Conservation (phyloP, 2,797 vertebrate species). For the Okamejei kenojei region DNA sequence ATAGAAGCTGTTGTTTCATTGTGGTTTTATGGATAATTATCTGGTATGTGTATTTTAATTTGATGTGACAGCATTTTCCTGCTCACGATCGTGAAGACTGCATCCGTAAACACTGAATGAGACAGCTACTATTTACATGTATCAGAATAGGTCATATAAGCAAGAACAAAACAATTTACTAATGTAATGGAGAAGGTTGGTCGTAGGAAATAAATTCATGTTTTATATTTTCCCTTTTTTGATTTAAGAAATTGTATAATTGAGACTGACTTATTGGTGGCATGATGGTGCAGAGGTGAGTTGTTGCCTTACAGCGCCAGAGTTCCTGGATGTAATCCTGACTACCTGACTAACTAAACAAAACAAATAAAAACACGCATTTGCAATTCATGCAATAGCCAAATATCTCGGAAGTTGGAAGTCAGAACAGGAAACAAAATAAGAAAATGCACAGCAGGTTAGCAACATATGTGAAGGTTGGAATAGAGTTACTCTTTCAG, state of each 20-base stretch:
- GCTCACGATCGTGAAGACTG: neutral
- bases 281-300: too few species aligned
- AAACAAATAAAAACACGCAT: neutral
- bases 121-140: neutral
- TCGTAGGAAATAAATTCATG: neutral
- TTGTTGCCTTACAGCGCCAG: too few species aligned
- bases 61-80: slow-evolving; percentile 27
- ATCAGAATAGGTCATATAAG: neutral
- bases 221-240: neutral
- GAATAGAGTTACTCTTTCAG: too few species aligned
- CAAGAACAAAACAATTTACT: neutral
- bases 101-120: neutral
- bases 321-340: too few species aligned
- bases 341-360: too few species aligned
- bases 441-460: too few species aligned
- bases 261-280: neutral
- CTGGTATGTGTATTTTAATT: slow-evolving; percentile 20
- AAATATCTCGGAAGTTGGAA: too few species aligned
- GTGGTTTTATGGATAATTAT: slow-evolving; percentile 32
- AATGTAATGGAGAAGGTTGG: neutral
- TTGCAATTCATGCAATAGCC: neutral
- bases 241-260: neutral
- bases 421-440: too few species aligned
- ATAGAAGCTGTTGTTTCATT: neutral
- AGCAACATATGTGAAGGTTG: too few species aligned